Percentiles rank a stretch among this genome's conserved stretches.
These are phyloP conservation scores for Deroplatys truncata DNA, from an alignment of 2,888 invertebrate species.

Conservation along the genomic window DNA sequence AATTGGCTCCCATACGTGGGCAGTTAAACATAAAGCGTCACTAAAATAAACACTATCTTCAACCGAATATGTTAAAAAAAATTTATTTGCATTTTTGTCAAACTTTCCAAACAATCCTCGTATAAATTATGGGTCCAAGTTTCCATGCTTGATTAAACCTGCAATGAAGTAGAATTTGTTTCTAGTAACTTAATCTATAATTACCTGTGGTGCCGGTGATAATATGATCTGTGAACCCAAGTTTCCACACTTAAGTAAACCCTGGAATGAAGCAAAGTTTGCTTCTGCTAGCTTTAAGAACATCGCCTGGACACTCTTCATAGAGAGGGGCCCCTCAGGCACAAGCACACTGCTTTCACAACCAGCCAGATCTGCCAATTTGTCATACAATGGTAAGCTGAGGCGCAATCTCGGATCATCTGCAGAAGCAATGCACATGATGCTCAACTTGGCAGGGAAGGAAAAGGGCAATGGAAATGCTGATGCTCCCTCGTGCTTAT, in stretches of 20 bases:
- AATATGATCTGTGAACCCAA: slow-evolving; percentile 67
- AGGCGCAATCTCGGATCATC: slow-evolving; percentile 41
- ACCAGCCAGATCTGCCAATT: slow-evolving; percentile 72
- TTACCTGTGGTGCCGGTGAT: slow-evolving; percentile 69
- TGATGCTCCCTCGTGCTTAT: slow-evolving; percentile 45
- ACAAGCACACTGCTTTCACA: slow-evolving; percentile 58
- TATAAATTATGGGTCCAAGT: too few relatives aligned
- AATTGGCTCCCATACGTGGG: too few relatives aligned
- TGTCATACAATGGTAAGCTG: slow-evolving; percentile 71
- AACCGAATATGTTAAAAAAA: too few relatives aligned
- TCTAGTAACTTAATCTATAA: too few relatives aligned
- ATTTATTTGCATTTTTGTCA: too few relatives aligned
- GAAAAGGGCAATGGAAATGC: slow-evolving; percentile 71
- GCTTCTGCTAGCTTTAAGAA: slow-evolving; percentile 67
- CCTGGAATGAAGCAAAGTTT: slow-evolving; percentile 70
- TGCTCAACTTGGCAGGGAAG: slow-evolving; percentile 73
- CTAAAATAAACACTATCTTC: too few relatives aligned
- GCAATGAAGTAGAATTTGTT: too few relatives aligned
- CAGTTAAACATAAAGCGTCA: too few relatives aligned
- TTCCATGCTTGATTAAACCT: too few relatives aligned
- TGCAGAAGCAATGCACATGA: slow-evolving; percentile 42
- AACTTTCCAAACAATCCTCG: too few relatives aligned
- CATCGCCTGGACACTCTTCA: slow-evolving; percentile 48
- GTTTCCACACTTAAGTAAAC: slow-evolving; percentile 68
- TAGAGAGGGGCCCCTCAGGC: slow-evolving; percentile 53